A percentile compares a stretch with the other conserved stretches of the same genome.
These are phyloP conservation scores for Ifrita kowaldi DNA, from an alignment of 2,113 vertebrate genomes.

Conservation along the genomic window DNA sequence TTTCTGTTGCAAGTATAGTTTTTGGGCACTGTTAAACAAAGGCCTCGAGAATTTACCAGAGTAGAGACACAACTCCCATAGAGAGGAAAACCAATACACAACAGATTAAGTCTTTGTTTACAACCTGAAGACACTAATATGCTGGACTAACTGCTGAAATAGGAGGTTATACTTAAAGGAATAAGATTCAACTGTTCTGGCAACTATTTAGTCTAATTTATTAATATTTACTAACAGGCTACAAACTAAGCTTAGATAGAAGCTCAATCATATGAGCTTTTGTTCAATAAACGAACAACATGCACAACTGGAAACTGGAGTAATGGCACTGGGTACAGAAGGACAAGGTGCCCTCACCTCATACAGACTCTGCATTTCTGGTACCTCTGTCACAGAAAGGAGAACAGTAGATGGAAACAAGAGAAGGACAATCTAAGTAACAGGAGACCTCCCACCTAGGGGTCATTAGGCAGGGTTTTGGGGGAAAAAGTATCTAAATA, in stretches of 20 bases:
- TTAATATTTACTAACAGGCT: background rate
- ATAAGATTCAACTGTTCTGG: background rate
- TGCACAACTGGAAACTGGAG: background rate
- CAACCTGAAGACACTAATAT: background rate
- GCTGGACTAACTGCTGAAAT: background rate
- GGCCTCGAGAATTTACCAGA: background rate
- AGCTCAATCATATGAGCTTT: background rate
- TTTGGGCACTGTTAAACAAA: background rate
- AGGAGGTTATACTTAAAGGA: background rate
- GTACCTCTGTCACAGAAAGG: background rate
- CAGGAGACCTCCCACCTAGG: background rate
- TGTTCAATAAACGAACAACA: background rate
- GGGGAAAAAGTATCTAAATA: accelerated
- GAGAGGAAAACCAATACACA: background rate
- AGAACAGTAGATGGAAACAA: background rate
- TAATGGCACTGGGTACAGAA: background rate
- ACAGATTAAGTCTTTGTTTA: background rate
- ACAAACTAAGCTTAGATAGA: background rate
- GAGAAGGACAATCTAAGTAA: background rate
- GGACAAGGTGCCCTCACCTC: background rate
- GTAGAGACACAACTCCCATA: background rate
- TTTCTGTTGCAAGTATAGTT: background rate
- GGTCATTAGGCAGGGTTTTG: background rate
- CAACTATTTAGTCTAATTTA: background rate
- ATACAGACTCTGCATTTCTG: background rate